phyloP scores from a whole-genome alignment of 2,888 invertebrate genomes.

The Cataglyphis rosenhaueri region DNA sequence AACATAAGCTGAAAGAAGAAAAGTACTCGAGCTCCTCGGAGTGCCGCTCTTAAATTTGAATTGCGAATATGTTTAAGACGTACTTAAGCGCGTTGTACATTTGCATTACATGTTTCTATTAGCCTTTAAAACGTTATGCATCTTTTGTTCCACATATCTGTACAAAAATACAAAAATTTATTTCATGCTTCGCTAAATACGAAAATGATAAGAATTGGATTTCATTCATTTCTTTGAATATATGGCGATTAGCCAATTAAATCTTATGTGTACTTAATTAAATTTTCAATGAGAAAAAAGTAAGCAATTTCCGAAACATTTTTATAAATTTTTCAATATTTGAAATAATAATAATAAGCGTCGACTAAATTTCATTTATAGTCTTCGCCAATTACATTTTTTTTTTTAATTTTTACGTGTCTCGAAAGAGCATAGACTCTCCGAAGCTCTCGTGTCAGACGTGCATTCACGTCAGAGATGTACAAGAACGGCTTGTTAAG shows the following conservation, averaged over 20 bases:
- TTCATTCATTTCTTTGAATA: background rate
- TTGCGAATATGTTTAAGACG: background rate
- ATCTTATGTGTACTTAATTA: background rate
- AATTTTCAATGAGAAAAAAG: background rate
- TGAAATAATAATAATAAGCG: background rate
- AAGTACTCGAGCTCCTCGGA: slow-evolving; percentile 11
- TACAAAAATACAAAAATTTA: background rate
- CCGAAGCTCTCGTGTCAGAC: background rate
- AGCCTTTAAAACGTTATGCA: background rate
- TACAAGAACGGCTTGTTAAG: background rate
- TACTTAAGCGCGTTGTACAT: slow-evolving; percentile 9
- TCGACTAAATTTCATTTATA: background rate
- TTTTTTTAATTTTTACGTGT: background rate
- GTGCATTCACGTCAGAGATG: background rate
- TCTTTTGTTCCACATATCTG: background rate
- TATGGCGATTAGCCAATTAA: background rate
- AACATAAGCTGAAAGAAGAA: background rate
- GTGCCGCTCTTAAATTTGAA: slow-evolving; percentile 22
- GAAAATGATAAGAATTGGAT: slow-evolving; percentile 22
- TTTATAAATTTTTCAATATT: background rate
- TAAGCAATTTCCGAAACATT: background rate
- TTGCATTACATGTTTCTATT: background rate
- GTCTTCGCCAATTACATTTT: background rate
- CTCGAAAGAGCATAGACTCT: background rate
- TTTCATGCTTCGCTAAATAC: background rate